These are phyloP conservation scores for Myotis lucifugus DNA, from an alignment of 2,113 vertebrate genomes.

Conservation along the genomic window DNA sequence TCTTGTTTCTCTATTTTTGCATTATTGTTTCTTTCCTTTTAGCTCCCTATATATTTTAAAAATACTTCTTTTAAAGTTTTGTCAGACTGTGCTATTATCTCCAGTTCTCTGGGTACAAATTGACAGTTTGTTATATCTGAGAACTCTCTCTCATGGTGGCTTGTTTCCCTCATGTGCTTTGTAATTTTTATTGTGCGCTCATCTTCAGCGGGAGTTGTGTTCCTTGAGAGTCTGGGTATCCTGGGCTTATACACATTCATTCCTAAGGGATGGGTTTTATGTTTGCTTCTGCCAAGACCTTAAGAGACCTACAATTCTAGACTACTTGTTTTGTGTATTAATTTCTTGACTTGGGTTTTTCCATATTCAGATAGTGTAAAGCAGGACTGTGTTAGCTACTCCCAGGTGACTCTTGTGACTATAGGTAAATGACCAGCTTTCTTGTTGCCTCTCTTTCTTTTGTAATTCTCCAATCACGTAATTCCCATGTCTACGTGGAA, in stretches of 20 bases:
- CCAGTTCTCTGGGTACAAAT: not conserved
- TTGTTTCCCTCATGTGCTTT: not conserved
- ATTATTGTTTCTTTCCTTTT: not conserved
- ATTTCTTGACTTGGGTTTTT: not conserved
- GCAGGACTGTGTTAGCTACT: not conserved
- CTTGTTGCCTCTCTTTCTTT: not conserved
- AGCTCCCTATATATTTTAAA: not conserved
- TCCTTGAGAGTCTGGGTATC: not conserved
- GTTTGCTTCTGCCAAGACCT: not conserved
- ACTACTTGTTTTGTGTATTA: not conserved
- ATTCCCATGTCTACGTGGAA: not conserved
- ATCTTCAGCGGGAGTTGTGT: not conserved
- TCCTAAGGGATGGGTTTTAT: not conserved
- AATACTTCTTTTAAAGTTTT: not conserved
- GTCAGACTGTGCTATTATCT: not conserved
- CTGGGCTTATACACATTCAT: not conserved
- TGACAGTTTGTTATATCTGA: not conserved
- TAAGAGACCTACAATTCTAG: not conserved
- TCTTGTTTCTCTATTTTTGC: not conserved
- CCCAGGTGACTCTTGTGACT: not conserved
- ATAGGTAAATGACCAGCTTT: not conserved
- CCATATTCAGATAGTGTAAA: not conserved
- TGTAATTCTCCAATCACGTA: not conserved
- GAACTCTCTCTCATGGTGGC: not conserved
- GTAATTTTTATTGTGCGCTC: not conserved